Percentiles rank a stretch among this genome's conserved stretches.
Evolutionary conservation across 2,888 invertebrate species (phyloP).

Genomic region (Agrotis segetum): DNA sequence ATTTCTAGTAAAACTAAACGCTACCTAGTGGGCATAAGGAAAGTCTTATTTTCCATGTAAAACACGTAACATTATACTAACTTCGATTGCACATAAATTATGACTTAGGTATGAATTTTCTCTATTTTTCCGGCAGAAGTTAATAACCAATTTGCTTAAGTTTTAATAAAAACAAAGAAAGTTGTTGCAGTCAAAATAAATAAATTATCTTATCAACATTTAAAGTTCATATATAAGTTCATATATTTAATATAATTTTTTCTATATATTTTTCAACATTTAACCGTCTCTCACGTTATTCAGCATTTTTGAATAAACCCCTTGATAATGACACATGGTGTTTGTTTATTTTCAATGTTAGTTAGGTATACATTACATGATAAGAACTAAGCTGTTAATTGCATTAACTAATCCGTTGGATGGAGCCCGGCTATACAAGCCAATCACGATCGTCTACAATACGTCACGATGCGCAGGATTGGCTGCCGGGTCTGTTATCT

Average conservation of each 20-base stretch:
- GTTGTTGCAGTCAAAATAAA: no score
- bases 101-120: background rate
- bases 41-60: background rate
- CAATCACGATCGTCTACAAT: constrained; percentile 36
- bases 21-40: background rate
- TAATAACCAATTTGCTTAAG: no score
- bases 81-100: background rate
- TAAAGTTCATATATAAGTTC: no score
- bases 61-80: background rate
- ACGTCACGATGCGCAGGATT: constrained; percentile 52
- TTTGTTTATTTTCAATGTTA: constrained; percentile 38
- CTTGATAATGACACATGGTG: constrained; percentile 35
- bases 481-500: constrained; percentile 43
- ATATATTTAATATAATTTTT: no score
- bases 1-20: background rate
- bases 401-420: constrained; percentile 49
- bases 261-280: background rate
- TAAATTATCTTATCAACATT: no score
- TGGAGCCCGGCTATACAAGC: constrained; percentile 28
- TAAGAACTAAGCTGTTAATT: constrained; percentile 60
- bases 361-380: constrained; percentile 51
- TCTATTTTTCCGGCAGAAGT: background rate
- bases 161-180: no score
- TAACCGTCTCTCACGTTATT: background rate
- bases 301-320: background rate